A percentile compares a stretch with the other conserved stretches of the same genome.
Evolutionary conservation across 2,113 vertebrate genomes (phyloP).

Genomic region (Gymnorhina tibicen): DNA sequence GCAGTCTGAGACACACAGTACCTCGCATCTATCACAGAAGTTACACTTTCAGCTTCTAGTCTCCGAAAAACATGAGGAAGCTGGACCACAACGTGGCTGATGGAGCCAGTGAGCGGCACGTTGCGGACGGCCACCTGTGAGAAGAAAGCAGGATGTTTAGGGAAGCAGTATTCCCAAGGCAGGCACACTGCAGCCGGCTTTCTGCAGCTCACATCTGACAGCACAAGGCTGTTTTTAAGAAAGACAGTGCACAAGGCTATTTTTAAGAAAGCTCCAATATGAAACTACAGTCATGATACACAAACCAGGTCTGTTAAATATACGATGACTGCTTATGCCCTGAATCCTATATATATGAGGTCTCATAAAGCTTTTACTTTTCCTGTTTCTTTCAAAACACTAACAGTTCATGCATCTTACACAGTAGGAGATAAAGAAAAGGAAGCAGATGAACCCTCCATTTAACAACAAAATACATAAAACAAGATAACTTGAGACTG

Average conservation of each 20-base stretch:
- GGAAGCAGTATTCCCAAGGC: background rate
- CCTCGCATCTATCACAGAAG: constrained; percentile 78
- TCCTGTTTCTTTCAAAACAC: background rate
- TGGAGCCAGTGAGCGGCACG: constrained; percentile 80
- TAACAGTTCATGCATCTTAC: background rate
- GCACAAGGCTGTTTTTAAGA: background rate
- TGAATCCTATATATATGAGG: background rate
- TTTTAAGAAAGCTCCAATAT: background rate
- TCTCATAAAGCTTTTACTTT: background rate
- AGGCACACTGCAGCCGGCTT: background rate
- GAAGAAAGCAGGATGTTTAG: background rate
- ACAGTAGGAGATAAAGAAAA: background rate
- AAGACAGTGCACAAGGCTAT: background rate
- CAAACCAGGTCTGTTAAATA: background rate
- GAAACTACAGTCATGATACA: background rate
- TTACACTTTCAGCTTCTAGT: constrained; percentile 76
- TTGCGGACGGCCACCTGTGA: constrained; percentile 83
- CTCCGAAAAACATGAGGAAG: constrained; percentile 94
- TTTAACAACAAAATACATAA: background rate
- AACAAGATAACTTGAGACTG: background rate
- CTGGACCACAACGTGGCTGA: constrained; percentile 89
- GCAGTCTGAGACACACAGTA: constrained; percentile 23
- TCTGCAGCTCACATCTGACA: background rate
- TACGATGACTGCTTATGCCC: background rate
- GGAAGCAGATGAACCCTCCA: background rate